A percentile compares a stretch with the other conserved stretches of the same genome.
Conservation (phyloP, 2,888 invertebrate species). For the Odontothrips loti region DNA sequence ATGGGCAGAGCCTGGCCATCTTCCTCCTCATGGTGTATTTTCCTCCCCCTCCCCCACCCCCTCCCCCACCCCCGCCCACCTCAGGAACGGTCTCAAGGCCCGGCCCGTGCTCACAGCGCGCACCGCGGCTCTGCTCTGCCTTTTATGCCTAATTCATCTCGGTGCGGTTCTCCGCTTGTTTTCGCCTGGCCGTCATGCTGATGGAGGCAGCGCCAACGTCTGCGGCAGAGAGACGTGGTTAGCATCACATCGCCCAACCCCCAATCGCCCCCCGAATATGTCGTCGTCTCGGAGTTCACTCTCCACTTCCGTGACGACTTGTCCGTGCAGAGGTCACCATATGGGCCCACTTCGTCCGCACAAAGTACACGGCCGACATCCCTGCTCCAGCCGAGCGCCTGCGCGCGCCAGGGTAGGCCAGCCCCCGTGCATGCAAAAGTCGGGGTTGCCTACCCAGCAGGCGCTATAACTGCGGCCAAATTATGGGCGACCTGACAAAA, state of each 20-base stretch:
- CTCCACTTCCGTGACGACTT: too few relatives aligned
- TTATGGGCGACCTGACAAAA: too few relatives aligned
- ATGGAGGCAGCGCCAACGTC: neutral
- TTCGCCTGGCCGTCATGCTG: neutral
- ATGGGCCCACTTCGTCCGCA: neutral
- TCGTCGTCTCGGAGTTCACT: too few relatives aligned
- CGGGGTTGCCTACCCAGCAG: too few relatives aligned
- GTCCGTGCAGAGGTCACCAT: neutral
- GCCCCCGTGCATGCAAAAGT: too few relatives aligned
- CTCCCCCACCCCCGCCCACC: neutral
- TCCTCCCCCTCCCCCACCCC: neutral
- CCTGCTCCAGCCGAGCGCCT: neutral
- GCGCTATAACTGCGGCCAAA: too few relatives aligned
- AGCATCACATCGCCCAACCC: too few relatives aligned
- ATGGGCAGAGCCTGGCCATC: neutral
- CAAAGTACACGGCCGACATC: neutral
- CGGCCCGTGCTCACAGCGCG: too few relatives aligned
- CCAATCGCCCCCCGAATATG: too few relatives aligned
- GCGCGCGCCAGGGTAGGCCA: too few relatives aligned
- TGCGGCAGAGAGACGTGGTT: too few relatives aligned
- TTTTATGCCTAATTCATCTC: slow-evolving; percentile 16
- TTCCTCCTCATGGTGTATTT: slow-evolving; percentile 13
- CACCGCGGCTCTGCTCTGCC: neutral
- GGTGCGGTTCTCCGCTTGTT: neutral
- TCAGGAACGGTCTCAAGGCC: neutral